Conservation (phyloP, 2,888 invertebrate genomes). For the Phaonia tiefii region DNA sequence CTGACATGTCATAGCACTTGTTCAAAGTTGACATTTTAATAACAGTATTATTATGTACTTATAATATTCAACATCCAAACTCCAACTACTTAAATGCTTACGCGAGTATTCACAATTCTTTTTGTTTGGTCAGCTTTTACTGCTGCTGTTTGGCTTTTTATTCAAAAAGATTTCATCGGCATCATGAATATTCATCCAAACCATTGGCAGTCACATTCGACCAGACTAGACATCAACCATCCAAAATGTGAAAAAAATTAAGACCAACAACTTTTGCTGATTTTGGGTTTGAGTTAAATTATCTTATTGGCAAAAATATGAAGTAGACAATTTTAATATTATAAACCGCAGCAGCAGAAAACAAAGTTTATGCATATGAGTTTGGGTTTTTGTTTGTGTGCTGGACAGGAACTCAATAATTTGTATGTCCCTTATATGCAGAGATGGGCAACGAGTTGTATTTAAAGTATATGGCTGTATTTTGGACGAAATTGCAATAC, state of each 20-base stretch:
- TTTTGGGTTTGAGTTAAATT: constrained; percentile 21
- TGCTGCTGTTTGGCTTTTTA: background rate
- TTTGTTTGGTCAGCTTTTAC: constrained; percentile 20
- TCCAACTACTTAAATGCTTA: constrained; percentile 35
- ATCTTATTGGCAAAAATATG: constrained; percentile 52
- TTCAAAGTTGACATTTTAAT: constrained; percentile 38
- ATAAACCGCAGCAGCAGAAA: constrained; percentile 23
- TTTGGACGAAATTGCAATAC: too few species aligned
- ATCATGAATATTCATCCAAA: background rate
- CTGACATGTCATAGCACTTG: constrained; percentile 15
- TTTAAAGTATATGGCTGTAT: too few species aligned
- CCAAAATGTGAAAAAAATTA: constrained; percentile 24
- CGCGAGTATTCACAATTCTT: background rate
- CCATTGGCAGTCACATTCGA: background rate
- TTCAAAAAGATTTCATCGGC: constrained; percentile 20
- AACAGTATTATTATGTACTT: constrained; percentile 41
- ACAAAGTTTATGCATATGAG: constrained; percentile 49
- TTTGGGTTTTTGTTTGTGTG: constrained; percentile 36
- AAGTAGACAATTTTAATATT: constrained; percentile 44
- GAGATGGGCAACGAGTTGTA: background rate
- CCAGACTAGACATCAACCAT: constrained; percentile 5
- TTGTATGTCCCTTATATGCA: background rate
- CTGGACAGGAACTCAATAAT: background rate
- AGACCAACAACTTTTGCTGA: too few species aligned
- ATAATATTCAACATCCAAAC: constrained; percentile 3